A percentile compares a stretch with the other conserved stretches of the same genome.
Conservation (phyloP, 2,113 vertebrate species). For the Macrotus californicus region DNA sequence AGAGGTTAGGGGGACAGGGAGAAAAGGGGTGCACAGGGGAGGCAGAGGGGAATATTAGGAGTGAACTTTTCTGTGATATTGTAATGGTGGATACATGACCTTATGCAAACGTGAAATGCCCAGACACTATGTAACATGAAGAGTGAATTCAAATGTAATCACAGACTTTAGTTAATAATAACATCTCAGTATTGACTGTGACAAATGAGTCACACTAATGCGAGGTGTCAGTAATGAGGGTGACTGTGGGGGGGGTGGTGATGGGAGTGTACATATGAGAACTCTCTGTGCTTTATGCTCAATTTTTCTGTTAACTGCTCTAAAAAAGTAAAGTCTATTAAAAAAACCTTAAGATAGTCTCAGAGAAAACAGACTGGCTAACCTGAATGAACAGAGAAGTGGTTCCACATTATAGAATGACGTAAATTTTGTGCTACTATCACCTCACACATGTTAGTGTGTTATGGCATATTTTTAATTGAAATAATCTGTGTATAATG, state of each 20-base stretch:
- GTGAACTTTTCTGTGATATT: neutral
- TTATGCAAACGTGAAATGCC: neutral
- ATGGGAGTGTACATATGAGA: neutral
- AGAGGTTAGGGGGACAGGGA: neutral
- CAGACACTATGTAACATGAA: neutral
- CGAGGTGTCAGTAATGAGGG: neutral
- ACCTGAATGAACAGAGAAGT: neutral
- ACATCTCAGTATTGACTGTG: neutral
- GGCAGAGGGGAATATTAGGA: neutral
- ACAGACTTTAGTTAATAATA: neutral
- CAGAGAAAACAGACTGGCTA: neutral
- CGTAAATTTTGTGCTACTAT: neutral
- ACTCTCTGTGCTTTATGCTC: neutral
- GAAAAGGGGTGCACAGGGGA: neutral
- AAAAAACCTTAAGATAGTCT: neutral
- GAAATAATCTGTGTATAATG: neutral
- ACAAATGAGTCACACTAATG: neutral
- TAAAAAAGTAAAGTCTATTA: neutral
- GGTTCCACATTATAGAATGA: neutral
- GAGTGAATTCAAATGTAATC: neutral
- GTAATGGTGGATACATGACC: neutral
- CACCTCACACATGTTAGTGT: neutral
- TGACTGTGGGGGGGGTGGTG: neutral
- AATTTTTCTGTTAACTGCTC: neutral
- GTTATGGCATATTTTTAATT: conserved; percentile 6